Evolutionary conservation across 2,888 invertebrate genomes (phyloP), one percentile per base, ranked within the genome.

Genomic region (Scaptomyza polygonia): DNA sequence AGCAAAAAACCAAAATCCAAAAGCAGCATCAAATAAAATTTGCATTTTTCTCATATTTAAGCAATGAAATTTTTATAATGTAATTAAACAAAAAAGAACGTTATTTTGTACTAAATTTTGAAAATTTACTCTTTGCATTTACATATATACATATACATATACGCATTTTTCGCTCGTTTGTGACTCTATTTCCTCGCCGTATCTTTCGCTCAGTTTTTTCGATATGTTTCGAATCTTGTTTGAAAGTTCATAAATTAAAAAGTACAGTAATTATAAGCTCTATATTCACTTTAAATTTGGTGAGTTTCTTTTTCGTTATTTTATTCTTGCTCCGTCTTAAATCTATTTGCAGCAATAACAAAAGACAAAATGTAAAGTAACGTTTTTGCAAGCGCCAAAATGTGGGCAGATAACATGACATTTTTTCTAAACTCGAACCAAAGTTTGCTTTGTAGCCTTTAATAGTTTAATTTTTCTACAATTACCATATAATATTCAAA

Each of bases 131-230:
- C 67, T 73, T 79, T 79, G 77, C 68, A 77, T 64, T 55, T 64
- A 54, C 70, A 45, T 61, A 67, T 71, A 25, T 64, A 54, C 70
- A 45, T 61, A 67, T 71, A 25, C 1, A 63, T 65, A 58, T 79
- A 70, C 78, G 61, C 78, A 83, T 82, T 61, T 77, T 83, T 88
- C 88, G 77, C 82, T 86, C 84, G 86, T 79, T 86, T 85, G 77
- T 83, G 86, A 83, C 71, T 85, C 85, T 69, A 72, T 72, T 84
- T 78, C 71, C 87, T 86, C 87, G 88, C 73, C 83, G 81, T 68
- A 80, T 80, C 81, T 88, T 88, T 86, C 78, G 78, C 85, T 86
- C 81, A 73, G 85, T 83, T 74, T 86, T 86, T 76, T 86, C 68
- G 82, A 85, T 67, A 78, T 48, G 70, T 78, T 71, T 74, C 68